phyloP scores from a whole-genome alignment of 1,140 invertebrate species.

The Myzus persicae region DNA sequence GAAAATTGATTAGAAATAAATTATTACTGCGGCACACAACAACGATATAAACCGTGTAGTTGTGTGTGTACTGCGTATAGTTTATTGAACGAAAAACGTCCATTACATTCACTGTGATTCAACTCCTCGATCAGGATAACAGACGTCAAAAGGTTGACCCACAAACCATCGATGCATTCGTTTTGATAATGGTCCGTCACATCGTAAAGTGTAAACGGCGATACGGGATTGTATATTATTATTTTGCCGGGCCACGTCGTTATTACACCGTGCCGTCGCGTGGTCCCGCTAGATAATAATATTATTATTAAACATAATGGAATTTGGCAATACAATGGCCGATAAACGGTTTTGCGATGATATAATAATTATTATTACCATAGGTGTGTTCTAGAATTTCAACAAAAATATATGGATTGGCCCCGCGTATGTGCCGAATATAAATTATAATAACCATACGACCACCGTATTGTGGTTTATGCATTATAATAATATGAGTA shows the following conservation, averaged over 20 bases:
- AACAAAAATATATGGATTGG: not conserved
- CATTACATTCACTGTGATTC: not conserved
- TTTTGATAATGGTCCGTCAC: not conserved
- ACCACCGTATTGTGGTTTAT: not conserved
- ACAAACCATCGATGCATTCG: not conserved
- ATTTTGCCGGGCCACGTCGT: not conserved
- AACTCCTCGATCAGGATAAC: not conserved
- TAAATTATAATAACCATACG: not conserved
- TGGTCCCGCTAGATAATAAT: not conserved
- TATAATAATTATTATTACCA: not conserved
- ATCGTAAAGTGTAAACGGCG: not conserved
- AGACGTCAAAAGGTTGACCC: not conserved
- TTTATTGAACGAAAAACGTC: not conserved
- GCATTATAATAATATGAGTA: not conserved
- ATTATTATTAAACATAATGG: slow-evolving; percentile 12
- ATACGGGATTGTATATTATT: not conserved
- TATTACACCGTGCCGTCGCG: not conserved
- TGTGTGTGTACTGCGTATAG: not conserved
- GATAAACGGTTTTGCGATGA: not conserved
- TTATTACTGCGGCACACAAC: not conserved
- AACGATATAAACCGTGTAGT: not conserved
- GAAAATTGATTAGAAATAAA: not conserved
- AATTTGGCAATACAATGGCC: not conserved
- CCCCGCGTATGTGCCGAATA: not conserved
- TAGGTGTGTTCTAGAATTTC: not conserved